Conservation (phyloP, 2,888 invertebrate species). For the Phasia obesa region DNA sequence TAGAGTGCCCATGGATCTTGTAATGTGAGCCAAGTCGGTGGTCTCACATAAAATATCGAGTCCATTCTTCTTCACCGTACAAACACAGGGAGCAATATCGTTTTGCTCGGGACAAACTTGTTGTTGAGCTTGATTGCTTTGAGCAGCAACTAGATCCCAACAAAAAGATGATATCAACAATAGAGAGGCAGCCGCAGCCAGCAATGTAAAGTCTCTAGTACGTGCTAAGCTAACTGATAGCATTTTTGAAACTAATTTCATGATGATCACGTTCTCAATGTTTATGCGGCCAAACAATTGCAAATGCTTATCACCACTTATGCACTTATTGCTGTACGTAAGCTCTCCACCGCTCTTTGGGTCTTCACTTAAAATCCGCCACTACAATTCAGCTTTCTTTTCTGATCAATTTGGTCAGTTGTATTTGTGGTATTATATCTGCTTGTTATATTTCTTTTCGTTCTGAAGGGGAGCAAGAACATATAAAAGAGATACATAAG, state of each 20-base stretch:
- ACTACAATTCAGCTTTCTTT: slow-evolving; percentile 37
- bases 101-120: slow-evolving; percentile 90
- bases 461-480: neutral
- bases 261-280: slow-evolving; percentile 36
- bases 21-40: slow-evolving; percentile 91
- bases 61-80: slow-evolving; percentile 93
- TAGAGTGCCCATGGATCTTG: slow-evolving; percentile 90
- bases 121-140: slow-evolving; percentile 77
- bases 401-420: slow-evolving; percentile 38
- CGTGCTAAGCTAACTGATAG: slow-evolving; percentile 53
- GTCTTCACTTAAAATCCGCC: slow-evolving; percentile 50
- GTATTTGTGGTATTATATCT: slow-evolving; percentile 24
- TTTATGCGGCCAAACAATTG: slow-evolving; percentile 39
- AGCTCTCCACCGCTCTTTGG: slow-evolving; percentile 58
- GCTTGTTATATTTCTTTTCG: neutral
- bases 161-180: slow-evolving; percentile 54
- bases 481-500: slow-evolving; percentile 7
- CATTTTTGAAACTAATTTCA: slow-evolving; percentile 65
- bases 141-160: slow-evolving; percentile 52
- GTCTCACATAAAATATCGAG: slow-evolving; percentile 94
- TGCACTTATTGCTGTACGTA: slow-evolving; percentile 27
- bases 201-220: slow-evolving; percentile 29
- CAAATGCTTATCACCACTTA: slow-evolving; percentile 45
- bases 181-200: slow-evolving; percentile 43
- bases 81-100: slow-evolving; percentile 91